A percentile compares a stretch with the other conserved stretches of the same genome.
These are phyloP conservation scores for Xylocampa areola DNA, from an alignment of 2,888 invertebrate genomes.

Conservation along the genomic window DNA sequence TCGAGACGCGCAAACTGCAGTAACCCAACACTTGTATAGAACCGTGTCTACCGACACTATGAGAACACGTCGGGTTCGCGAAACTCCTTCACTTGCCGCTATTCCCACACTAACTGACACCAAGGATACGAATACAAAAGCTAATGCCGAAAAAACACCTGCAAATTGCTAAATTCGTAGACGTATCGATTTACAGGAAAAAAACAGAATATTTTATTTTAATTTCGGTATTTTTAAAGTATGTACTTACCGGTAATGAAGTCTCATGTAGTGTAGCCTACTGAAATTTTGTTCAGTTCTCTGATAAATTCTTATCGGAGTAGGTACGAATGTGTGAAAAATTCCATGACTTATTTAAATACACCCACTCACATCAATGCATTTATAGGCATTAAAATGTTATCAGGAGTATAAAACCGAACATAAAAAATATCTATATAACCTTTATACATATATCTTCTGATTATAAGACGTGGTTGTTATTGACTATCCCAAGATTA, in stretches of 20 bases:
- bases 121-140: slow-evolving; percentile 55
- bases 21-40: slow-evolving; percentile 83
- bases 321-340: slow-evolving; percentile 54
- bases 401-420: slow-evolving; percentile 54
- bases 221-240: no score
- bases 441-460: slow-evolving; percentile 31
- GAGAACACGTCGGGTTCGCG: slow-evolving; percentile 54
- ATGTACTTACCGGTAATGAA: no score
- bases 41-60: slow-evolving; percentile 52
- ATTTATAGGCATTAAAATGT: slow-evolving; percentile 55
- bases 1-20: slow-evolving; percentile 67
- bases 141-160: slow-evolving; percentile 64
- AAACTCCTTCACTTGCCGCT: slow-evolving; percentile 66
- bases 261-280: slow-evolving; percentile 7
- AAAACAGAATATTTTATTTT: no score
- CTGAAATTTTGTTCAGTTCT: slow-evolving; percentile 28
- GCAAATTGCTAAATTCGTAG: slow-evolving; percentile 58
- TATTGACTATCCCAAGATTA: slow-evolving; percentile 39
- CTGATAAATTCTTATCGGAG: slow-evolving; percentile 54
- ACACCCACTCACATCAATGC: slow-evolving; percentile 47
- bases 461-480: slow-evolving; percentile 29
- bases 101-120: slow-evolving; percentile 68
- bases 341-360: slow-evolving; percentile 61
- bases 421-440: slow-evolving; percentile 45
- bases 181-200: slow-evolving; percentile 69